Base-by-base conservation (phyloP, 2,888 invertebrate genomes). In the Belgica antarctica region DNA sequence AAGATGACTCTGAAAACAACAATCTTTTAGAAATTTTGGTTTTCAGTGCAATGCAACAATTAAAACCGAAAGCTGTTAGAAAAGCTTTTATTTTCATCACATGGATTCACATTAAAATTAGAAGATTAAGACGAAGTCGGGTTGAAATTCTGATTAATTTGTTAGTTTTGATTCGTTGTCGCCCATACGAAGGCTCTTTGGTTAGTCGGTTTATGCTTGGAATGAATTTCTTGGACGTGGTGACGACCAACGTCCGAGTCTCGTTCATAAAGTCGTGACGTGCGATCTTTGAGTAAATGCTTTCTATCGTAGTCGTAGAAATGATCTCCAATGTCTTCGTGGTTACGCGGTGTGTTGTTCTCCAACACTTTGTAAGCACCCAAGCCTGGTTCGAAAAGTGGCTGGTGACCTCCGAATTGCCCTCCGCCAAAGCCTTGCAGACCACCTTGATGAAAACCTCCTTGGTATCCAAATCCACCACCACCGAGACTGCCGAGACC, bases 241-340 rank as follows among this genome's bases (percentile, higher is more conserved):
- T 15, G n/a, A 3, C 27, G 25, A 1, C 19, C 15, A 17, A 59
- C 19, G 70, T 73, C n/a, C 47, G 34, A 65, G 15, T 72, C 71
- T 28, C 72, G 46, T 69, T 72, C 72, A 46, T 62, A 70, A 36
- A 71, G 17, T n/a, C 76, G 75, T 5, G 74, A 75, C 25, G 72
- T 75, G 1, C 74, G 72, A 28, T 76, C 76, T 22, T 75, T 74
- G 47, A 73, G 27, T 19, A 74, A 70, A 1, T 74, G 47, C 62
- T 77, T 75, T 17, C 76, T 76, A 8, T 80, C 79, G 71, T 75
- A 80, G 22, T 80, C 77, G 70, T 80, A 80, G 72, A 80, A 80
- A 5, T 74, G 75, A 75, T 80, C 80, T 0, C 73, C 25, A 1
- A 71, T 28, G 0, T 73, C 62, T 1, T 73, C 70, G 24, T 62